Evolutionary conservation across 2,888 invertebrate species (phyloP), one percentile per base, ranked within the genome.

Genomic region (Palloptera scutellata): DNA sequence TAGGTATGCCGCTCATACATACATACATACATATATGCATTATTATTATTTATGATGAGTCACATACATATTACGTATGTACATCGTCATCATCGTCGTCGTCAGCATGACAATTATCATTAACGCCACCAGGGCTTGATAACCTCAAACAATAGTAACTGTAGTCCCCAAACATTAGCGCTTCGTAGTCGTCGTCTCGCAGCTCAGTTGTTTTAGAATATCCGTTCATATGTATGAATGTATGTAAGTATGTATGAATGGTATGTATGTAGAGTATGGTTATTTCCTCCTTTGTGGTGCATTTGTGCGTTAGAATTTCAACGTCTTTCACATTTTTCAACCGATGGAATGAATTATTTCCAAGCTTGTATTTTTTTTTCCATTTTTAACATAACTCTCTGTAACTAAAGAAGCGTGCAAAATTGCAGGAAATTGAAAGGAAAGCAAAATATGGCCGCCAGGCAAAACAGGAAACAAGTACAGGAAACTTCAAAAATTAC

Each of bases 361-460:
- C 10, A 42, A 42, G 41, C 59, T 52, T 65, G 17, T 13, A 59
- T 55, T 40, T 48, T 54, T 20, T 64, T n/a, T 40, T 10, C 40
- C 55, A 54, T 60, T 61, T 61, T 10, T 48, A 60, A 43, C 52
- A 52, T 66, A 45, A 30, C 52, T 60, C 43, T 66, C 51, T 53
- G 54, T 55, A 60, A 54, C 30, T 61, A 55, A 61, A 61, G 61
- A 66, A 57, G 73, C 74, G 70, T 72, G 73, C 71, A 70, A 77
- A 77, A 76, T 74, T 70, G 73, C 77, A 79, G 79, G 77, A 81
- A 81, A 81, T 81, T 81, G 66, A 66, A 66, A 66, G 59, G 61
- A 66, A 66, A 61, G 66, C 61, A 61, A 61, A 66, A 66, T 55
- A 66, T 66, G 66, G 66, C 66, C 61, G 66, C 66, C 61, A 66